These are phyloP conservation scores for Drosophila micromelanica DNA, from an alignment of 1,140 invertebrate species.

Conservation along the genomic window DNA sequence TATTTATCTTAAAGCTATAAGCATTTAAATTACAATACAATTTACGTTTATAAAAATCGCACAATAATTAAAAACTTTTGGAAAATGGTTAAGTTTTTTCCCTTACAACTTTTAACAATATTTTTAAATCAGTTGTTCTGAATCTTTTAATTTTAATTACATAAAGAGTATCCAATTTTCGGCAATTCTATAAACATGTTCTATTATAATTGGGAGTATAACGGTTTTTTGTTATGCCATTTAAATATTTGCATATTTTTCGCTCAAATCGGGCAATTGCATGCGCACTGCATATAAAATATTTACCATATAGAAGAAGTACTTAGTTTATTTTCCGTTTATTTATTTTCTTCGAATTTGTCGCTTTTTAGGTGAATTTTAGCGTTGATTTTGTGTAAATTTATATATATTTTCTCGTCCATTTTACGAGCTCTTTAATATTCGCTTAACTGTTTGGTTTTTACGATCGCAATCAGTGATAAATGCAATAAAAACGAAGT, in stretches of 20 bases:
- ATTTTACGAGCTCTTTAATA: slow-evolving; percentile 23
- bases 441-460: slow-evolving; percentile 11
- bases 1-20: neutral
- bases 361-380: slow-evolving; percentile 30
- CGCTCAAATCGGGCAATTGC: slow-evolving; percentile 59
- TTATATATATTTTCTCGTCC: slow-evolving; percentile 8
- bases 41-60: no score
- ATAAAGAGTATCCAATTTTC: neutral
- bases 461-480: slow-evolving; percentile 24
- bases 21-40: no score
- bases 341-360: slow-evolving; percentile 18
- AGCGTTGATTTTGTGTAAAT: slow-evolving; percentile 6
- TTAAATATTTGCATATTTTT: slow-evolving; percentile 67
- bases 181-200: no score
- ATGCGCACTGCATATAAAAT: slow-evolving; percentile 51
- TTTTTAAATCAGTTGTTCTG: neutral
- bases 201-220: slow-evolving; percentile 19
- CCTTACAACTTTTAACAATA: no score
- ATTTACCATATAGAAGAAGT: slow-evolving; percentile 5
- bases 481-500: slow-evolving; percentile 15
- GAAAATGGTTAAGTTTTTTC: no score
- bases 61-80: no score
- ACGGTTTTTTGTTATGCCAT: slow-evolving; percentile 28
- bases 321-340: slow-evolving; percentile 26
- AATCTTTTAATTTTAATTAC: neutral